A percentile compares a stretch with the other conserved stretches of the same genome.
phyloP scores from a whole-genome alignment of 30 jellyfish, hydroid and myxozoan genomes.

The Chrysaora quinquecirrha region DNA sequence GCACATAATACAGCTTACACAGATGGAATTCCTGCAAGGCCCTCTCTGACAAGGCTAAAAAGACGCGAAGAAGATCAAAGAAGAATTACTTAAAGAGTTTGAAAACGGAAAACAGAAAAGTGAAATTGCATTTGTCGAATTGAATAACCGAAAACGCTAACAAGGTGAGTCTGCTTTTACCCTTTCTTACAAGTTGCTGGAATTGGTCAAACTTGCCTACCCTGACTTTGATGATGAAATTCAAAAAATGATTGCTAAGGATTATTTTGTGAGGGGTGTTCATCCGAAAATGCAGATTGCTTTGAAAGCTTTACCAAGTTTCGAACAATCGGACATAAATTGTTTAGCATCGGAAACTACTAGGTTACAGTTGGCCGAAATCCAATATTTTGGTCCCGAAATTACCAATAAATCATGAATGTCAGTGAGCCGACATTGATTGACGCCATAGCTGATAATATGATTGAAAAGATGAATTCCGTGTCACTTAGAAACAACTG shows the following conservation, averaged over 20 bases:
- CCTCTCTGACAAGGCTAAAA: neutral
- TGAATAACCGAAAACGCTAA: slow-evolving; percentile 2
- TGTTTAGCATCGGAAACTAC: too few species aligned
- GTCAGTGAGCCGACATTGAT: neutral
- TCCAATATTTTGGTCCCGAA: neutral
- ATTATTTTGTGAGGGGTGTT: too few species aligned
- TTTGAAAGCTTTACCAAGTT: too few species aligned
- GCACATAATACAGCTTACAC: too few species aligned
- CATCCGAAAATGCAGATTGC: too few species aligned
- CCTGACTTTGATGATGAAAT: slow-evolving; percentile 25
- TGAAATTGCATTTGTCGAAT: slow-evolving; percentile 19
- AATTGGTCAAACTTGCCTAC: slow-evolving; percentile 19
- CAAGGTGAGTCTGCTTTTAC: slow-evolving; percentile 26
- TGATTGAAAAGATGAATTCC: neutral
- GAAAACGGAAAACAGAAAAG: slow-evolving; percentile 45
- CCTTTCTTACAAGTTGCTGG: slow-evolving; percentile 12
- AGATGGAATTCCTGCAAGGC: too few species aligned
- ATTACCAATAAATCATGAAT: neutral
- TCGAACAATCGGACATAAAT: too few species aligned
- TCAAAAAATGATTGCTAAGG: slow-evolving; percentile 20
- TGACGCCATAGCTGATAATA: neutral
- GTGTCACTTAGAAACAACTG: neutral
- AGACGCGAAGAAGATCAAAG: slow-evolving; percentile 3
- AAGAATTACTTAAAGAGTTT: slow-evolving; percentile 20
- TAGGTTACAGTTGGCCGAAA: neutral